A percentile compares a stretch with the other conserved stretches of the same genome.
phyloP scores from a whole-genome alignment of 2,888 invertebrate species.

The Heliconius cydno region DNA sequence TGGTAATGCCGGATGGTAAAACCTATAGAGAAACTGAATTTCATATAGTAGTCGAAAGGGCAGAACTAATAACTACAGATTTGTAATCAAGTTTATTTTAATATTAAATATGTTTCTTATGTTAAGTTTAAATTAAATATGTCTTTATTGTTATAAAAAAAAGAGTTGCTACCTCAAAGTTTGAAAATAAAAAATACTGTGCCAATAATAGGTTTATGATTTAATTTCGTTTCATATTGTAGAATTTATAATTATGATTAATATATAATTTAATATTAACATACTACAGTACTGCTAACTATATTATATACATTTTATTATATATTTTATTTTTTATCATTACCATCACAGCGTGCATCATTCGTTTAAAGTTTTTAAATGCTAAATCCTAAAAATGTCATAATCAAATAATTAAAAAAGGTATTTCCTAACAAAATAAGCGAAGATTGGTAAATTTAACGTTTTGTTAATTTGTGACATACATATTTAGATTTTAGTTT shows the following conservation, averaged over 20 bases:
- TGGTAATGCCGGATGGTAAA: constrained; percentile 91
- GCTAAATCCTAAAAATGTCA: too few species aligned
- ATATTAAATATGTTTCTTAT: not conserved
- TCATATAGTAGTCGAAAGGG: constrained; percentile 92
- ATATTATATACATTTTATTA: too few species aligned
- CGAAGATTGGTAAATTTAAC: not conserved
- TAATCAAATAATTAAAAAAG: too few species aligned
- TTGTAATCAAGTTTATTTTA: constrained; percentile 73
- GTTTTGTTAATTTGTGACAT: not conserved
- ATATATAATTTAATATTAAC: too few species aligned
- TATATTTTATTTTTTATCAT: too few species aligned
- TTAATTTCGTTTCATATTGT: constrained; percentile 66
- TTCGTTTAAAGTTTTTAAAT: too few species aligned
- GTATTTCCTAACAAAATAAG: too few species aligned
- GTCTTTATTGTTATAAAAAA: not conserved
- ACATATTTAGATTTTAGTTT: not conserved
- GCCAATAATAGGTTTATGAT: constrained; percentile 60
- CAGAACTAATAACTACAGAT: constrained; percentile 91
- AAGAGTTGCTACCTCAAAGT: constrained; percentile 63
- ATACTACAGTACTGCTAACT: too few species aligned
- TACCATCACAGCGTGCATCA: too few species aligned
- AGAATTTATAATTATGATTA: constrained; percentile 47
- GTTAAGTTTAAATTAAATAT: not conserved
- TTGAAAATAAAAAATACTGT: constrained; percentile 55
- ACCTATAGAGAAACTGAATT: constrained; percentile 94